Evolutionary conservation across 2,888 invertebrate genomes (phyloP).

Genomic region (Seira musarum): DNA sequence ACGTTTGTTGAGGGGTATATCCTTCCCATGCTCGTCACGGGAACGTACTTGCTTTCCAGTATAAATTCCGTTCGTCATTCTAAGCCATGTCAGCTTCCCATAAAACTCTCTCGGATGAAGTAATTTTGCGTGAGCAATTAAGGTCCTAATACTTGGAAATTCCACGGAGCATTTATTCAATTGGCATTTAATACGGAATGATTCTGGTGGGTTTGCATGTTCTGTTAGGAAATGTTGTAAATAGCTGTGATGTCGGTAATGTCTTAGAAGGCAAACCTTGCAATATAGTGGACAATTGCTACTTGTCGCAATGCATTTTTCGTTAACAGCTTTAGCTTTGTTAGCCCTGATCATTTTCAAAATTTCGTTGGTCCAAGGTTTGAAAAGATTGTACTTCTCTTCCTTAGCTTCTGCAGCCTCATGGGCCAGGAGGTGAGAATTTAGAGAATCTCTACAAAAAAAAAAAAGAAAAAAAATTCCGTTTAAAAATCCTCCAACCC

Average conservation of each 20-base stretch:
- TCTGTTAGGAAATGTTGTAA: not conserved
- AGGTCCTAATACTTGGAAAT: not conserved
- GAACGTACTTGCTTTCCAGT: not conserved
- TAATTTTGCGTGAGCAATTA: not conserved
- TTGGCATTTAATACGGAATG: not conserved
- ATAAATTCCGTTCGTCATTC: not conserved
- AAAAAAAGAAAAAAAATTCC: too few species aligned
- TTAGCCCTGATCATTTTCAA: too few species aligned
- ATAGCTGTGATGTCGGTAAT: not conserved
- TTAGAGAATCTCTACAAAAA: slow-evolving; percentile 24
- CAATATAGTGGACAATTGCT: not conserved
- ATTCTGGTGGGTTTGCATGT: not conserved
- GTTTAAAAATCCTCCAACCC: too few species aligned
- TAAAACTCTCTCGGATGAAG: not conserved
- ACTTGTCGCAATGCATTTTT: too few species aligned
- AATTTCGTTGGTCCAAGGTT: not conserved
- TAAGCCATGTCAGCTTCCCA: not conserved
- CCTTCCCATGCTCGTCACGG: not conserved
- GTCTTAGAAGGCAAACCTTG: not conserved
- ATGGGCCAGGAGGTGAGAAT: not conserved
- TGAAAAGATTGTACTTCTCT: not conserved
- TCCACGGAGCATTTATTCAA: slow-evolving; percentile 3
- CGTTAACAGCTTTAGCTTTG: too few species aligned
- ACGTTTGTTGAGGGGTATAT: too few species aligned
- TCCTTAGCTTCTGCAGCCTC: slow-evolving; percentile 1